phyloP scores from a whole-genome alignment of 2,113 vertebrate species.

The Axis porcinus region DNA sequence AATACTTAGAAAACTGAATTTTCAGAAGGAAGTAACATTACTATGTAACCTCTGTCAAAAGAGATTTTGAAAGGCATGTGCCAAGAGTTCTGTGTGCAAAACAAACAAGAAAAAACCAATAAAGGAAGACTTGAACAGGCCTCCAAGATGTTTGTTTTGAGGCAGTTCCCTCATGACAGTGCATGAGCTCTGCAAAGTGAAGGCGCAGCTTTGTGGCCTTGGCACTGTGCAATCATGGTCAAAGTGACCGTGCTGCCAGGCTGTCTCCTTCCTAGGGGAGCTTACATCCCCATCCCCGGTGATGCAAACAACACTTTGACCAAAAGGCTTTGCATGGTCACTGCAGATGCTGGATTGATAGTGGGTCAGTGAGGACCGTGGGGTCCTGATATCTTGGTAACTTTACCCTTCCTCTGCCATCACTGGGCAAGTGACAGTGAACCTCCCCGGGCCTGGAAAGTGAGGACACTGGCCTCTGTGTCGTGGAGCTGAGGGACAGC shows the following conservation, averaged over 20 bases:
- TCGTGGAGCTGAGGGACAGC: neutral
- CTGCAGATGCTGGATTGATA: neutral
- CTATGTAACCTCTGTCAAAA: slow-evolving; percentile 42
- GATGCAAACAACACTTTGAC: neutral
- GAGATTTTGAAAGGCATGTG: slow-evolving; percentile 42
- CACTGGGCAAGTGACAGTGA: neutral
- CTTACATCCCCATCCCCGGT: neutral
- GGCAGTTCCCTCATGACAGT: neutral
- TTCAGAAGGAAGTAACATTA: slow-evolving; percentile 72
- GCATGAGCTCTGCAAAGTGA: neutral
- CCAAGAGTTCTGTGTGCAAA: neutral
- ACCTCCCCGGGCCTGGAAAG: neutral
- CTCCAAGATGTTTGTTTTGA: neutral
- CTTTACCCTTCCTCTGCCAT: neutral
- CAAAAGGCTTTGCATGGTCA: neutral
- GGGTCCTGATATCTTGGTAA: neutral
- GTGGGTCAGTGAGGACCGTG: neutral
- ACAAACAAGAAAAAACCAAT: neutral
- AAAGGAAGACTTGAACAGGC: neutral
- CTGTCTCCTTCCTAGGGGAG: neutral
- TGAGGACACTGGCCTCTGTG: slow-evolving; percentile 42
- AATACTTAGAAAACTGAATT: slow-evolving; percentile 21
- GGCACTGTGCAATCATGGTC: neutral
- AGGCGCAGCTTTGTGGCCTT: neutral
- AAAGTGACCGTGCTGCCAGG: neutral